These are phyloP conservation scores for Betta splendens DNA, from an alignment of 2,797 vertebrate species.

Conservation along the genomic window DNA sequence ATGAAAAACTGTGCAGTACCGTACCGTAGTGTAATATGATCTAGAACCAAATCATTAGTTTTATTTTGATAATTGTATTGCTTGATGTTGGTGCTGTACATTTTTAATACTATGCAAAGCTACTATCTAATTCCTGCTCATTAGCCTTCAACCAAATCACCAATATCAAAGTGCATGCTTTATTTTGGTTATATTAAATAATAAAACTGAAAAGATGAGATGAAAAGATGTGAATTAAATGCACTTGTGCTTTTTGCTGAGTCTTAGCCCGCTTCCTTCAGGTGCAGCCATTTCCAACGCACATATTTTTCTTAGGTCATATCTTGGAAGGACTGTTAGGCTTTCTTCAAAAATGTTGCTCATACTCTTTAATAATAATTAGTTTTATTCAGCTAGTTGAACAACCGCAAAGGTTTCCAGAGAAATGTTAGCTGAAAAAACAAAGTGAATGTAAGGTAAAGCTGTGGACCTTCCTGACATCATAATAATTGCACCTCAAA, in stretches of 20 bases:
- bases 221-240: constrained; percentile 8
- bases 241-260: neutral
- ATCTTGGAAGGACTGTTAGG: too few relatives aligned
- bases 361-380: neutral
- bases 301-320: neutral
- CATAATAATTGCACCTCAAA: neutral
- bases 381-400: too few relatives aligned
- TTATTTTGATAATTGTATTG: neutral
- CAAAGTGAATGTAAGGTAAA: neutral
- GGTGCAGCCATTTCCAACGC: neutral
- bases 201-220: neutral
- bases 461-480: neutral
- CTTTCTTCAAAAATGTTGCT: neutral
- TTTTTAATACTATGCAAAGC: constrained; percentile 26
- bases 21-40: neutral
- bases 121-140: constrained; percentile 8
- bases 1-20: constrained; percentile 1
- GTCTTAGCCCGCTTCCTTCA: neutral
- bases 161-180: neutral
- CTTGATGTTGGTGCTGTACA: neutral
- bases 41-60: neutral
- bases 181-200: neutral
- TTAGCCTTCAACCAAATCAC: too few relatives aligned
- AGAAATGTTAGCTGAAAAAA: neutral
- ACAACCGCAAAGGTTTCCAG: neutral